phyloP scores from a whole-genome alignment of 1,140 invertebrate genomes.

The Bombus picipes region DNA sequence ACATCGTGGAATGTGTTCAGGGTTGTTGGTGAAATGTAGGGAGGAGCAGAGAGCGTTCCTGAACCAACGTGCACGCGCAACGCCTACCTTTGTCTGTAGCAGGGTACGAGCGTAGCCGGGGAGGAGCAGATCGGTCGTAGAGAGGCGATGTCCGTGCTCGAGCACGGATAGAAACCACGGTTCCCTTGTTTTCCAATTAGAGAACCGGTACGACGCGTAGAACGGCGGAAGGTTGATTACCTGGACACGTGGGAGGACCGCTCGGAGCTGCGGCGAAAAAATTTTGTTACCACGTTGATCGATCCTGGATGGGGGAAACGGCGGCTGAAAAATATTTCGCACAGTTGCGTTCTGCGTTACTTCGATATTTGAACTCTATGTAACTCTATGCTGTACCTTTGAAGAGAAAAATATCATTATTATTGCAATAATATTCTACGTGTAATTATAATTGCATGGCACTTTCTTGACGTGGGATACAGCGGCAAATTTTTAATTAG shows the following conservation, averaged over 20 bases:
- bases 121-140: slow-evolving; percentile 28
- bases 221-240: not conserved
- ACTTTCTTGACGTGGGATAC: too few relatives aligned
- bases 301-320: not conserved
- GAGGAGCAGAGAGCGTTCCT: slow-evolving; percentile 1
- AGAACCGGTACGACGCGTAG: not conserved
- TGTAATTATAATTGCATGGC: too few relatives aligned
- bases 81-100: slow-evolving; percentile 29
- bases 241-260: not conserved
- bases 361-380: too few relatives aligned
- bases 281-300: not conserved
- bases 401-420: too few relatives aligned
- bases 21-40: slow-evolving; percentile 9
- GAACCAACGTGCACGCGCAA: slow-evolving; percentile 16
- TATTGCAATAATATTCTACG: too few relatives aligned
- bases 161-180: not conserved
- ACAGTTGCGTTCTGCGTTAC: not conserved
- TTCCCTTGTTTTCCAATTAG: slow-evolving; percentile 32
- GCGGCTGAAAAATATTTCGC: not conserved
- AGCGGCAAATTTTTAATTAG: too few relatives aligned
- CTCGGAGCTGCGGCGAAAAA: not conserved
- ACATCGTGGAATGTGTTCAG: not conserved
- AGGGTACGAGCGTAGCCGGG: not conserved
- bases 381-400: too few relatives aligned
- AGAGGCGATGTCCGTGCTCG: not conserved